These are phyloP conservation scores for Pollicipes pollicipes DNA, from an alignment of 1,140 invertebrate species.

Conservation along the genomic window DNA sequence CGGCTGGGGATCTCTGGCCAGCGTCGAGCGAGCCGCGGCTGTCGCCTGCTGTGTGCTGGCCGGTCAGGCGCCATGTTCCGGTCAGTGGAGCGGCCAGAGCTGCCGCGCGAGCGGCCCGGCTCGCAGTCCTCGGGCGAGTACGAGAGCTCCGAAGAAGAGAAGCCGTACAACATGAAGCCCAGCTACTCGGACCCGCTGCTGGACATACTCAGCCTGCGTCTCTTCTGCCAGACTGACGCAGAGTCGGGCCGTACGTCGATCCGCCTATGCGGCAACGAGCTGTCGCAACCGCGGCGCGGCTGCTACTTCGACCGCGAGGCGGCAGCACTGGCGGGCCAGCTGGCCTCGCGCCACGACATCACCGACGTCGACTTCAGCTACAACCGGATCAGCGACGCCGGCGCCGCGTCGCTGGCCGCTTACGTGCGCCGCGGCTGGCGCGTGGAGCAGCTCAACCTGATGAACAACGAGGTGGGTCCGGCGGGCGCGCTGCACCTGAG, in stretches of 20 bases:
- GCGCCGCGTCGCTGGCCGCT: background rate
- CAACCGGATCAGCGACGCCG: background rate
- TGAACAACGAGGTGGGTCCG: background rate
- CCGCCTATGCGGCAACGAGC: background rate
- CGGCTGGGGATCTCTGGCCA: too few relatives aligned
- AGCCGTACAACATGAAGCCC: background rate
- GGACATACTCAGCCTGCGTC: background rate
- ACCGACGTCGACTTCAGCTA: background rate
- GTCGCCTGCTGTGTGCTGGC: too few relatives aligned
- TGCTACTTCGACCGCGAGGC: background rate
- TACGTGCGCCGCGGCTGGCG: background rate
- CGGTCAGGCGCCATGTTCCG: background rate
- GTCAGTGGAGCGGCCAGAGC: background rate
- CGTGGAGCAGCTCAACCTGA: background rate
- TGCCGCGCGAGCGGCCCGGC: too few relatives aligned
- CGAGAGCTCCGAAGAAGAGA: background rate
- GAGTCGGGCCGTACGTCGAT: background rate
- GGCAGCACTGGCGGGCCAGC: background rate
- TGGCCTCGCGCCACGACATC: background rate
- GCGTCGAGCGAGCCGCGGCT: too few relatives aligned
- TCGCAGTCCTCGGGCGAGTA: background rate
- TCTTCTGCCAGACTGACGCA: background rate
- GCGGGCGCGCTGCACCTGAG: background rate
- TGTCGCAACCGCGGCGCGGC: background rate
- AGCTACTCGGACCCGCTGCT: background rate